Conservation (phyloP, 2,797 vertebrate genomes). For the Acipenser oxyrinchus region DNA sequence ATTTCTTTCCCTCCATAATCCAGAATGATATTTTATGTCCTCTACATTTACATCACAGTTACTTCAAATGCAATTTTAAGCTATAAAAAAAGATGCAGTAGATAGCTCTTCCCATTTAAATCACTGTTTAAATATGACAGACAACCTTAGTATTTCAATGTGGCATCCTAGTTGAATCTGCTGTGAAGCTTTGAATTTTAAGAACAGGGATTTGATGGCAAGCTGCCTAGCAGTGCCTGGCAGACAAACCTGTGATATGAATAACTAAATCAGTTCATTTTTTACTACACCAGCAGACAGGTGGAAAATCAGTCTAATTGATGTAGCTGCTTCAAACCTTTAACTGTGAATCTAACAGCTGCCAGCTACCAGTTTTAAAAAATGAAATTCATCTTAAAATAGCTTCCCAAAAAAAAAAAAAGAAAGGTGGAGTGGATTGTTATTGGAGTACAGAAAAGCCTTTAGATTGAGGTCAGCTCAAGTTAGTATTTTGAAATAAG, state of each 20-base stretch:
- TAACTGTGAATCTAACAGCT: not conserved
- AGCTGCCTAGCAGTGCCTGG: not conserved
- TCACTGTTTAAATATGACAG: too few relatives aligned
- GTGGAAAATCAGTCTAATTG: not conserved
- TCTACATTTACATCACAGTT: too few relatives aligned
- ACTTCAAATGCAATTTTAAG: too few relatives aligned
- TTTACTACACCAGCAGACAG: not conserved
- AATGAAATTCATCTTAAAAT: not conserved
- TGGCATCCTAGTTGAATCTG: not conserved
- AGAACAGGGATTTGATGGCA: not conserved
- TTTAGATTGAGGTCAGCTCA: slow-evolving; percentile 37
- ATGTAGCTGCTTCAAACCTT: too few relatives aligned
- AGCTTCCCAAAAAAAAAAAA: not conserved
- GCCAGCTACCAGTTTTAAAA: not conserved
- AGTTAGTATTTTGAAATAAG: slow-evolving; percentile 44
- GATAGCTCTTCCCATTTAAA: too few relatives aligned
- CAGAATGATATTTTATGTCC: too few relatives aligned
- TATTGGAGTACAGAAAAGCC: not conserved
- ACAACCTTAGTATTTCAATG: too few relatives aligned
- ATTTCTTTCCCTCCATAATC: too few relatives aligned
- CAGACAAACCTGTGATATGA: not conserved
- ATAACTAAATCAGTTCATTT: not conserved
- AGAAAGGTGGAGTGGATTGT: not conserved
- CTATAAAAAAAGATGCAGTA: too few relatives aligned
- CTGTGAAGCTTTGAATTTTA: slow-evolving; percentile 1